These are phyloP conservation scores for Calyptomena viridis DNA, from an alignment of 2,113 vertebrate genomes.

Conservation along the genomic window DNA sequence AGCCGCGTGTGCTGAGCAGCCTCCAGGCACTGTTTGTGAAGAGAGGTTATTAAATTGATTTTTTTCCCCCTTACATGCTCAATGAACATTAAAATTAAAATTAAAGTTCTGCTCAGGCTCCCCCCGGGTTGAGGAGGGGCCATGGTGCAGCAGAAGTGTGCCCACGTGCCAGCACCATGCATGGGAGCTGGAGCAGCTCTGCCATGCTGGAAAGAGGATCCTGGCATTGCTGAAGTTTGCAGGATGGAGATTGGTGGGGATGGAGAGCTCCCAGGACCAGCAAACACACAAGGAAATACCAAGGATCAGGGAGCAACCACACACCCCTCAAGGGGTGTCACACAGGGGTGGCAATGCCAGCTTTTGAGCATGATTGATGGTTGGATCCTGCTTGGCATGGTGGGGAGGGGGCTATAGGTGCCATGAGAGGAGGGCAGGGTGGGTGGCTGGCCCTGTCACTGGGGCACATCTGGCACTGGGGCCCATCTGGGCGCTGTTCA, in stretches of 20 bases:
- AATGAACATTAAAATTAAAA: slow-evolving; percentile 70
- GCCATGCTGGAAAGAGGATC: not conserved
- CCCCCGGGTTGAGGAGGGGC: not conserved
- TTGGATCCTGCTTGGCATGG: not conserved
- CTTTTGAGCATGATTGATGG: not conserved
- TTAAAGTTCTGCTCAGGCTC: slow-evolving; percentile 49
- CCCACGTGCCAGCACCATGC: not conserved
- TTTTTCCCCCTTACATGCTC: slow-evolving; percentile 53
- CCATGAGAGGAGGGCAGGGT: not conserved
- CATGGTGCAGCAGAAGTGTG: not conserved
- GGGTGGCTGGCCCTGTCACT: not conserved
- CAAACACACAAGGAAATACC: not conserved
- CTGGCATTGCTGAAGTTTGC: fast-evolving
- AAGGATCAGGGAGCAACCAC: fast-evolving
- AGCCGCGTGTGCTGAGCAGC: not conserved
- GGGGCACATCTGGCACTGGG: not conserved
- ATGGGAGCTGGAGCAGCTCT: not conserved
- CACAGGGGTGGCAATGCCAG: not conserved
- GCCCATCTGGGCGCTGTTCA: not conserved
- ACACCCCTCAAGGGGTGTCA: not conserved
- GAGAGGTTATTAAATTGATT: slow-evolving; percentile 61
- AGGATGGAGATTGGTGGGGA: fast-evolving
- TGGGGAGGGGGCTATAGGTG: not conserved
- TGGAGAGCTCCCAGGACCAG: not conserved
- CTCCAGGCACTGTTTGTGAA: slow-evolving; percentile 36